These are phyloP conservation scores for Parazoanthus darwini DNA, from an alignment of 92 coral and sea anemone genomes.

Conservation along the genomic window DNA sequence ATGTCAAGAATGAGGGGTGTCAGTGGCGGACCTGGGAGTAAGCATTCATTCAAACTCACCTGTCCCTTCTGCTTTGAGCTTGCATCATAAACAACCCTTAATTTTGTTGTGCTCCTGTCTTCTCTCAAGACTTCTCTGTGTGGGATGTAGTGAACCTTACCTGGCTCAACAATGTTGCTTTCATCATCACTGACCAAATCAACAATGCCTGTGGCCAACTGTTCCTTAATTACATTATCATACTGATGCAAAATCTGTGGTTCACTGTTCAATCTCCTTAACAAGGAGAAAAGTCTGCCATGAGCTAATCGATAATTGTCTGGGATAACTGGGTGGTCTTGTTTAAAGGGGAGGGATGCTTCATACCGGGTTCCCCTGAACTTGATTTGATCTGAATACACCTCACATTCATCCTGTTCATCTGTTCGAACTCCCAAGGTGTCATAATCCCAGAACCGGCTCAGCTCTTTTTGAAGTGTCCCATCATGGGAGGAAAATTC, in stretches of 20 bases:
- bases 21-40: constrained; percentile 33
- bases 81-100: constrained; percentile 47
- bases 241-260: constrained; percentile 28
- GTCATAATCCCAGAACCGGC: constrained; percentile 44
- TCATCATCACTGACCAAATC: constrained; percentile 32
- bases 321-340: constrained; percentile 47
- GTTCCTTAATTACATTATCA: constrained; percentile 44
- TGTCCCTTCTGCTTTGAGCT: constrained; percentile 32
- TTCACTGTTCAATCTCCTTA: constrained; percentile 11
- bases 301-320: constrained; percentile 33
- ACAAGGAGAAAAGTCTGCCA: constrained; percentile 36
- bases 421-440: constrained; percentile 35
- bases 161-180: constrained; percentile 3
- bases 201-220: constrained; percentile 35
- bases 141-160: constrained; percentile 36
- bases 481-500: constrained; percentile 24
- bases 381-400: constrained; percentile 32
- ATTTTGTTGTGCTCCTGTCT: constrained; percentile 39
- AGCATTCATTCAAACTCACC: constrained; percentile 34
- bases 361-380: constrained; percentile 36
- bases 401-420: constrained; percentile 24
- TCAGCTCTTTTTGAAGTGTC: constrained; percentile 14
- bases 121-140: constrained; percentile 51
- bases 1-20: constrained; percentile 32
- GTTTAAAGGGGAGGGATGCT: constrained; percentile 48